Evolutionary conservation across 1,140 invertebrate genomes (phyloP), one percentile per base, ranked within the genome.

Genomic region (silkworm (Bombyx mori)): DNA sequence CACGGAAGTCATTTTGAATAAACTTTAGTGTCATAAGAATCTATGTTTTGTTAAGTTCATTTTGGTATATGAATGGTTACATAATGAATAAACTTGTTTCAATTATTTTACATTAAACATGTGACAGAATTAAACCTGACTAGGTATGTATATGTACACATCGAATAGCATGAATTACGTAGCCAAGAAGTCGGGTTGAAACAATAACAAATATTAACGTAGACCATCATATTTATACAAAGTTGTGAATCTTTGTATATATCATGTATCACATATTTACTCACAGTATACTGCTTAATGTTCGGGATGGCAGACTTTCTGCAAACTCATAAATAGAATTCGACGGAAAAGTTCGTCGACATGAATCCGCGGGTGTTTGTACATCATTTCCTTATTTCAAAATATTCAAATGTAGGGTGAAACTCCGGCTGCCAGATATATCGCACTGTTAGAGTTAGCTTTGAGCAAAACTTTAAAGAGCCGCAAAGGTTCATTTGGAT

Each of bases 401-500:
- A 70, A 68, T 73, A 75, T 75, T 73, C 66, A 66, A 70, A 71
- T 71, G 56, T 55, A 63, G 71, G 62, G 67, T 67, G 57, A 58
- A 59, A 68, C 69, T 71, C 69, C 65, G 62, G 62, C 56, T 62
- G 56, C 8, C 46, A 59, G 62, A 66, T 68, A 69, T 69, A 69
- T 75, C 59, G 74, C 66, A 68, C 59, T 57, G 62, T 63, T 57
- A 60, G 67, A 73, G 66, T 72, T 71, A 65, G 70, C 71, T 80
- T 72, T 65, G 69, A 69, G 65, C 69, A 63, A 79, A 82, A 80
- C 69, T 84, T 80, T 75, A 77, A 77, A 82, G 77, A 79, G 68
- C 66, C 71, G 65, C 80, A 82, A 75, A 78, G 80, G 74, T 81
- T 83, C 76, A 79, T 84, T 84, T 83, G 74, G 83, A 82, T 79